Percentiles rank a stretch among this genome's conserved stretches.
Conservation (phyloP, 1,140 invertebrate species). For the Rhopalosiphum maidis region DNA sequence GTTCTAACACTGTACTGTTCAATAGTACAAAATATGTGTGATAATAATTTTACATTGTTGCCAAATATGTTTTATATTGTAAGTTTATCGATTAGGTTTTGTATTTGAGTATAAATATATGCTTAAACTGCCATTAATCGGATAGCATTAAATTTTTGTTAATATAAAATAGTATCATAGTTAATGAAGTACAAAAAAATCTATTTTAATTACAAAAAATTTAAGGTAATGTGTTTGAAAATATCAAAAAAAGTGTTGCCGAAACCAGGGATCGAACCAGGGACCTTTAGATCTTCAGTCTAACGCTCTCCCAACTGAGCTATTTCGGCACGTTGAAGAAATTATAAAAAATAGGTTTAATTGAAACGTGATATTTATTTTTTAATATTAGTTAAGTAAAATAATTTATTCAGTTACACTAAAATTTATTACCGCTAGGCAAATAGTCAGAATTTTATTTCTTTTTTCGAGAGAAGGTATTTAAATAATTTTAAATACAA, state of each 20-base stretch:
- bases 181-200: not conserved
- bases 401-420: no score
- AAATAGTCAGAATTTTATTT: no score
- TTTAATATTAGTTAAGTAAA: not conserved
- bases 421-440: no score
- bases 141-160: not conserved
- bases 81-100: not conserved
- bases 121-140: not conserved
- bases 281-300: conserved; percentile 63
- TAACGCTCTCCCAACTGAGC: conserved; percentile 63
- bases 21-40: not conserved
- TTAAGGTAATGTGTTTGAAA: not conserved
- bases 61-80: not conserved
- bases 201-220: not conserved
- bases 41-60: not conserved
- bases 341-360: not conserved
- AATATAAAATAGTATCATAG: no score
- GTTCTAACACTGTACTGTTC: not conserved
- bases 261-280: conserved; percentile 63
- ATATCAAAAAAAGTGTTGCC: conserved; percentile 33
- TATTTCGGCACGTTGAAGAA: conserved; percentile 61
- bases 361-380: not conserved
- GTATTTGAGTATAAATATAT: not conserved
- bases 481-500: no score
- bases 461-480: no score